Base-by-base conservation (phyloP, 1,140 invertebrate genomes). In the Plectrocnemia conspersa region DNA sequence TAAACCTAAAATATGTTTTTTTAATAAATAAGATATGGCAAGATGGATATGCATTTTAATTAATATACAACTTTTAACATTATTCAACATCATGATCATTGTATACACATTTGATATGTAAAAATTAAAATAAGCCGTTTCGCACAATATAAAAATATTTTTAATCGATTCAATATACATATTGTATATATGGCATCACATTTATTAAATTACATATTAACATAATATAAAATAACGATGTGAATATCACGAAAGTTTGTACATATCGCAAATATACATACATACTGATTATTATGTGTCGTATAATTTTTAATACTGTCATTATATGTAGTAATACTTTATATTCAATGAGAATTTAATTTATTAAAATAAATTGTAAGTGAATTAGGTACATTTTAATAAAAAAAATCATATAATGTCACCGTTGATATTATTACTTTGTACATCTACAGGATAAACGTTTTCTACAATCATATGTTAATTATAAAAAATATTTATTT, bases 11-110 rank as follows among this genome's bases (percentile, higher is more conserved):
- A 32, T 13, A 23, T 32, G 23, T 27, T 16, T 22, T 21, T 23
- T 46, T 46, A 47, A 48, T 23, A 48, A 48, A 48, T 35, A 50
- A 50, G 33, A 50, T 50, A 50, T 50, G 47, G 47, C 47, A 38
- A 23, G 33, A 23, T 13, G 25, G 32, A 48, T 48, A 35, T 48
- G 21, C 18, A 41, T 18, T n/a, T 19, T 33, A 19, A 48, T 33
- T 19, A 48, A 48, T 48, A 46, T 24, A 27, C 23, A 24, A 46
- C 1, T 46, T 29, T 29, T 7, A 7, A 29, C 6, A 29, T 29
- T n/a, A 7, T 29, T 7, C n/a, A 29, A 29, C 6, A 7, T 29
- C n/a, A n/a, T 29, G 27, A 29, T 6, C 27, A 29, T 29, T 29
- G 27, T n/a, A n/a, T n/a, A n/a, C n/a, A n/a, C n/a, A n/a, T n/a